phyloP scores from a whole-genome alignment of 2,797 vertebrate genomes.

The Etheostoma perlongum region DNA sequence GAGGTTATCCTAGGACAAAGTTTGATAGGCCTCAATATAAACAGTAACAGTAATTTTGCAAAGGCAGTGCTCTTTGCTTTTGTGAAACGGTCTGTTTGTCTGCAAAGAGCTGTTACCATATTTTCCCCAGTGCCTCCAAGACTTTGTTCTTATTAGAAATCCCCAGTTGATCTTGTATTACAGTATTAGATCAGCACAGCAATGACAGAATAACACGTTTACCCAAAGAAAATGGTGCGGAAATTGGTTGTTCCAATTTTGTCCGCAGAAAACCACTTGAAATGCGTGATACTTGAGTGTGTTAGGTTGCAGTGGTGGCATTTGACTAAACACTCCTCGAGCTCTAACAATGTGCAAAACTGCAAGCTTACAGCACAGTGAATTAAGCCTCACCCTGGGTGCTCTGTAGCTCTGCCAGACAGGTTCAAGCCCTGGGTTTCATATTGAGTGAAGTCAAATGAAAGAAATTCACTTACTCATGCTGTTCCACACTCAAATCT shows the following conservation, averaged over 20 bases:
- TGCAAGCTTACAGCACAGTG: conserved; percentile 47
- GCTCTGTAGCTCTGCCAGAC: conserved; percentile 58
- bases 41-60: conserved; percentile 48
- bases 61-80: conserved; percentile 55
- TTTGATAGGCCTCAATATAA: conserved; percentile 36
- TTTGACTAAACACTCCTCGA: conserved; percentile 58
- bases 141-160: conserved; percentile 48
- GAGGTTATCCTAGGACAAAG: conserved; percentile 35
- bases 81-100: conserved; percentile 55
- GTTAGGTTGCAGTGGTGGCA: conserved; percentile 53
- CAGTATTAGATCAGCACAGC: conserved; percentile 56
- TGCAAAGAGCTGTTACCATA: conserved; percentile 62
- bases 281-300: conserved; percentile 33
- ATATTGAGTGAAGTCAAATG: conserved; percentile 74
- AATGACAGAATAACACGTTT: conserved; percentile 51
- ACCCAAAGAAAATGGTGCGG: conserved; percentile 61
- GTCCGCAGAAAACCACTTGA: conserved; percentile 22
- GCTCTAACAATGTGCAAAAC: conserved; percentile 45
- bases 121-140: conserved; percentile 71
- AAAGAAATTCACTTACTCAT: conserved; percentile 75
- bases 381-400: conserved; percentile 55
- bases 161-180: conserved; percentile 41
- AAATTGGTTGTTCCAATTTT: conserved; percentile 24
- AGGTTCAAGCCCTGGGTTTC: conserved; percentile 65
- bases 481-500: conserved; percentile 70